Evolutionary conservation across 2,113 vertebrate genomes (phyloP), one percentile per base, ranked within the genome.

Genomic region (Rafetus swinhoei): DNA sequence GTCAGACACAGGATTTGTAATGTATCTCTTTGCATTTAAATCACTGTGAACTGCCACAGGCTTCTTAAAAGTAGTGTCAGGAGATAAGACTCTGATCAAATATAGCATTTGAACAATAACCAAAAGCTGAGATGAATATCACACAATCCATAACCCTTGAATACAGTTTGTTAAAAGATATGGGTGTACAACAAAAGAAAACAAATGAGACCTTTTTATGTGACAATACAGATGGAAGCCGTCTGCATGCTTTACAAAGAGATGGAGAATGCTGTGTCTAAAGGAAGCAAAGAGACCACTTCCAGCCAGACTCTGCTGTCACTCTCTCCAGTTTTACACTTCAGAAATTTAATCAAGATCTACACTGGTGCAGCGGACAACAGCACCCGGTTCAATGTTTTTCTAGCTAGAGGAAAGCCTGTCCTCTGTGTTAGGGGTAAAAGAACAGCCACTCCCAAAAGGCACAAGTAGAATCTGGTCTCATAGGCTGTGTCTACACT

Each of bases 1-100:
- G 59, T 93, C 96, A 90, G 91, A 89, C 89, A 60, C 91, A 35
- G 72, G 86, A 72, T 80, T 59, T 39, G 88, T 89, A 93, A 96
- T 0, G 32, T 53, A 93, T 93, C 92, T 95, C 52, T 84, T 89
- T 19, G 81, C 72, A 88, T 88, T 90, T 83, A 76, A 87, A 85
- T 89, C 92, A 81, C 1, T 4, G 82, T 35, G 86, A 86, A 92
- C 84, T 9, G 24, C 92, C 94, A 92, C 2, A 0, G 86, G n/a
- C 87, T 76, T 83, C 9, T 1, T 86, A n/a, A 59, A 86, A 77
- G 83, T 0, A 0, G 69, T 81, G 84, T 94, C 95, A 95, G 72
- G 86, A 96, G 94, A 77, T 79, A 84, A 90, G 85, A 35, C 88
- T 83, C 81, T 2, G 72, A 79, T 65, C 81, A 27, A 82, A 85